Conservation (phyloP, 2,113 vertebrate species). For the Cacatua alba region DNA sequence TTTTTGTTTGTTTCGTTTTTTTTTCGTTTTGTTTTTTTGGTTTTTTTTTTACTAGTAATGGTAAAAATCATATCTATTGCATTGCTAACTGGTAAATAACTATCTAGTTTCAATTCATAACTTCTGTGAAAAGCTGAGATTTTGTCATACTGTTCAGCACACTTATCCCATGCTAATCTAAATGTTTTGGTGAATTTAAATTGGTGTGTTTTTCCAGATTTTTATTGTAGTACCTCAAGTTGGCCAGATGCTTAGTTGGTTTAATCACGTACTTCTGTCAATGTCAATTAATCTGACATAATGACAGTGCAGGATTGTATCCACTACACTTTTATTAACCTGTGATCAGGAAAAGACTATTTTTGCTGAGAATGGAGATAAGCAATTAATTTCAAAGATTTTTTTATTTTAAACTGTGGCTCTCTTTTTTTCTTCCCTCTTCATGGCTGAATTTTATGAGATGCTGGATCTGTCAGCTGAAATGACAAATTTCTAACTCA, state of each 20-base stretch:
- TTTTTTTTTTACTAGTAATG: not conserved
- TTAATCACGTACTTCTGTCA: not conserved
- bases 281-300: not conserved
- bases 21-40: not conserved
- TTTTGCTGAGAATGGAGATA: slow-evolving; percentile 10
- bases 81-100: not conserved
- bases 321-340: not conserved
- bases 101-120: not conserved
- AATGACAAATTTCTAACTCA: slow-evolving; percentile 1
- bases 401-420: slow-evolving; percentile 4
- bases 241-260: not conserved
- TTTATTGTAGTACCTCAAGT: not conserved
- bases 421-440: not conserved
- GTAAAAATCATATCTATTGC: not conserved
- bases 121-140: not conserved
- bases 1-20: too few species aligned
- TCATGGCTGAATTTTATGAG: slow-evolving; percentile 1
- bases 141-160: not conserved
- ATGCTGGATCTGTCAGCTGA: not conserved
- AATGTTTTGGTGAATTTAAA: not conserved
- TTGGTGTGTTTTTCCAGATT: not conserved
- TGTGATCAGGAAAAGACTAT: not conserved
- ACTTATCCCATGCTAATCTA: not conserved
- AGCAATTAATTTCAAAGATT: not conserved
- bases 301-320: not conserved